Evolutionary conservation across 1,140 invertebrate genomes (phyloP).

Genomic region (Aphelenchoides besseyi): DNA sequence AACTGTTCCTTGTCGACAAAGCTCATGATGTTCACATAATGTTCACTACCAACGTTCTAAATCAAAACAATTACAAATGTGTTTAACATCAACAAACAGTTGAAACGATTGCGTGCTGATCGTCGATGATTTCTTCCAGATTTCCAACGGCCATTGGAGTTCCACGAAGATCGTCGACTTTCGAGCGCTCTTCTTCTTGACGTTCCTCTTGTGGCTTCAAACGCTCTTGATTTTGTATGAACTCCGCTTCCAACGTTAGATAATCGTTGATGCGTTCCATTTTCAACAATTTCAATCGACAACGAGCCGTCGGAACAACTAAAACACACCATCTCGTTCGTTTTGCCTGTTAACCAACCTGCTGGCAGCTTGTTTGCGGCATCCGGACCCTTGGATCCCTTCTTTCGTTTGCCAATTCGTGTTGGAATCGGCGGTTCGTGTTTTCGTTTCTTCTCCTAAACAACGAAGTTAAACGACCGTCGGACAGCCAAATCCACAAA

Average conservation of each 20-base stretch:
- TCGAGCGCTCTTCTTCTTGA: slow-evolving; percentile 87
- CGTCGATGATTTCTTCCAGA: slow-evolving; percentile 98
- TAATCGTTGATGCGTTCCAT: slow-evolving; percentile 98
- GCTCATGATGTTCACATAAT: slow-evolving; percentile 97
- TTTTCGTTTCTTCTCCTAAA: slow-evolving; percentile 88
- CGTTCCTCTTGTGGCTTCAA: slow-evolving; percentile 98
- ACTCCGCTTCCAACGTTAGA: slow-evolving; percentile 97
- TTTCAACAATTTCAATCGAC: slow-evolving; percentile 88
- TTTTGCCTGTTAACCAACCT: slow-evolving; percentile 63
- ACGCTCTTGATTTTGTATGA: slow-evolving; percentile 94
- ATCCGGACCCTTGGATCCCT: slow-evolving; percentile 91
- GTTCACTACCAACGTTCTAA: slow-evolving; percentile 91
- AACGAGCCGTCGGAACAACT: slow-evolving; percentile 95
- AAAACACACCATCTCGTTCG: slow-evolving; percentile 42
- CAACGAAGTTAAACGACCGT: background rate
- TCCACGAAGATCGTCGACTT: slow-evolving; percentile 95
- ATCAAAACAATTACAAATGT: slow-evolving; percentile 17
- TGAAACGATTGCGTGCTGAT: slow-evolving; percentile 99
- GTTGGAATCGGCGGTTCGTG: slow-evolving; percentile 98
- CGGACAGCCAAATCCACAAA: slow-evolving; percentile 23
- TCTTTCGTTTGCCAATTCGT: slow-evolving; percentile 95
- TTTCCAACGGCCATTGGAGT: slow-evolving; percentile 99
- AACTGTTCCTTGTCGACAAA: slow-evolving; percentile 99
- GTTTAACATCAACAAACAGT: slow-evolving; percentile 67
- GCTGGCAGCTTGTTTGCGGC: slow-evolving; percentile 92